Evolutionary conservation across 2,888 invertebrate genomes (phyloP).

Genomic region (Andricus quercusramuli): DNA sequence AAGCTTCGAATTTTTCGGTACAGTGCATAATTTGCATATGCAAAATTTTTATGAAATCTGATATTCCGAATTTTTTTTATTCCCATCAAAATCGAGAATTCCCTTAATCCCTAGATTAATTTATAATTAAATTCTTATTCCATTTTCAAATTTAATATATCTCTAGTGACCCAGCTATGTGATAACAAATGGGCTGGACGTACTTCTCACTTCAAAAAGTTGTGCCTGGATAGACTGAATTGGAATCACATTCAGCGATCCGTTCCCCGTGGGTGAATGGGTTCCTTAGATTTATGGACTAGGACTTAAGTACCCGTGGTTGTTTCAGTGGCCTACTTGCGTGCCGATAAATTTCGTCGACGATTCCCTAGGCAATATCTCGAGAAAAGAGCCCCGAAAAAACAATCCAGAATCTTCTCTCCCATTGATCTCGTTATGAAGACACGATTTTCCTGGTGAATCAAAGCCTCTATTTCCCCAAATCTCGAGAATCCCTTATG

Average conservation of each 20-base stretch:
- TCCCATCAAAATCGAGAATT: not conserved
- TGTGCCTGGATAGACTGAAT: slow-evolving; percentile 16
- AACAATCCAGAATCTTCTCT: slow-evolving; percentile 37
- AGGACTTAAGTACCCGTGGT: slow-evolving; percentile 39
- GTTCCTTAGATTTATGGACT: slow-evolving; percentile 32
- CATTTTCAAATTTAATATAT: not conserved
- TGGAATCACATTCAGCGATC: slow-evolving; percentile 34
- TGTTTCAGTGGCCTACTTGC: slow-evolving; percentile 41
- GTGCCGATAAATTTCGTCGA: slow-evolving; percentile 39
- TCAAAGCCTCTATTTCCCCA: slow-evolving; percentile 11
- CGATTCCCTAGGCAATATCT: slow-evolving; percentile 38
- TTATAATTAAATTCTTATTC: not conserved
- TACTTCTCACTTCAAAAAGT: not conserved
- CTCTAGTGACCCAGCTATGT: not conserved
- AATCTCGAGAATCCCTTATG: not conserved
- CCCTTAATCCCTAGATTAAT: not conserved
- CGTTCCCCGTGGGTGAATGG: slow-evolving; percentile 31
- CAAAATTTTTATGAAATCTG: no score
- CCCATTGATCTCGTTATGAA: slow-evolving; percentile 37
- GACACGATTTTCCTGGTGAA: slow-evolving; percentile 20
- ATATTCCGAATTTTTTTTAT: no score
- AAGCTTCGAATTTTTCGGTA: not conserved
- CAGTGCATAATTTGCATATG: not conserved
- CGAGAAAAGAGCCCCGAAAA: slow-evolving; percentile 24
- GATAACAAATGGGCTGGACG: not conserved